Evolutionary conservation across 2,888 invertebrate species (phyloP).

Genomic region (Ectemnius continuus): DNA sequence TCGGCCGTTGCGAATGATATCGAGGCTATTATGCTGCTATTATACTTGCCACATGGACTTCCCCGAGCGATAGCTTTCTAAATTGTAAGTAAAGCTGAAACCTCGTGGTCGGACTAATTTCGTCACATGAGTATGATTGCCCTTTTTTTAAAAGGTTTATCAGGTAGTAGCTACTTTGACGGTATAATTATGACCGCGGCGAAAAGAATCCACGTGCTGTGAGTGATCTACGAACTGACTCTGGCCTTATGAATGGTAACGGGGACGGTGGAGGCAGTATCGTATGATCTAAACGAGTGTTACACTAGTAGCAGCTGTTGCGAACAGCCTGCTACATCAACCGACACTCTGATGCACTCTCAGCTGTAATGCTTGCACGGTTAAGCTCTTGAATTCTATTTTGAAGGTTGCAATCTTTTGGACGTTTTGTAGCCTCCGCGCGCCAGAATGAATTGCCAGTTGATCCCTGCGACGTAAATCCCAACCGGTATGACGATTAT

Average conservation of each 20-base stretch:
- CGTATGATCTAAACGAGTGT: constrained; percentile 20
- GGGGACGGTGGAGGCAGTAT: constrained; percentile 12
- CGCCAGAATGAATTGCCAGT: neutral
- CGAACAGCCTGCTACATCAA: constrained; percentile 19
- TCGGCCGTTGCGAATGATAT: constrained; percentile 8
- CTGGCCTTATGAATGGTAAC: constrained; percentile 1
- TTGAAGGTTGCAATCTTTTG: no score
- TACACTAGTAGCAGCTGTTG: constrained; percentile 1
- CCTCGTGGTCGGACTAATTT: no score
- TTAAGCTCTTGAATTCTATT: neutral
- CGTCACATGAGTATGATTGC: no score
- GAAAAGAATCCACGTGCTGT: constrained; percentile 1
- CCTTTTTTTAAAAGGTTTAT: no score
- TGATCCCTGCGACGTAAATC: constrained; percentile 19
- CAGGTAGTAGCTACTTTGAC: neutral
- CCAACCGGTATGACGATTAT: constrained; percentile 36
- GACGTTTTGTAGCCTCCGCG: no score
- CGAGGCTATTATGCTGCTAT: neutral
- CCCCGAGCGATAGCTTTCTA: no score
- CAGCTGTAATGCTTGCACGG: neutral
- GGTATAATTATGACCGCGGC: neutral
- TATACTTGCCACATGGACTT: no score
- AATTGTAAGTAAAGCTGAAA: no score
- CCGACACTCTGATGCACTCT: neutral
- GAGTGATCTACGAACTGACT: constrained; percentile 24